Evolutionary conservation across 2,888 invertebrate species (phyloP).

Genomic region (Mythimna lalbum): DNA sequence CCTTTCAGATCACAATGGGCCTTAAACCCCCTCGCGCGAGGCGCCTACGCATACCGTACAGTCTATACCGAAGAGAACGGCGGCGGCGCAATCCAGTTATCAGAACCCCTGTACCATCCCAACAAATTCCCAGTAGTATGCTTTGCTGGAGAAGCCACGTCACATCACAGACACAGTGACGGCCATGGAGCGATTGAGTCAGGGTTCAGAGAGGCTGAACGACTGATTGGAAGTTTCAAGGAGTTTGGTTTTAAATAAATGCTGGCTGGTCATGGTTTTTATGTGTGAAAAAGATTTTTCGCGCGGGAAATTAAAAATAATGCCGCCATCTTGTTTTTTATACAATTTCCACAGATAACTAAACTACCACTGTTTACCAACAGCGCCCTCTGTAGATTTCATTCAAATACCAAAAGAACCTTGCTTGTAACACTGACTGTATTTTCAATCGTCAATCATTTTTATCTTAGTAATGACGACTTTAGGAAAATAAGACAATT

Average conservation of each 20-base stretch:
- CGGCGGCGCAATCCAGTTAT: conserved; percentile 89
- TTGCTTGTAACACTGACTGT: not conserved
- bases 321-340: not conserved
- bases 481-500: not conserved
- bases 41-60: conserved; percentile 92
- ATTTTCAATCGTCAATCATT: not conserved
- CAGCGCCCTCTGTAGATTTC: not conserved
- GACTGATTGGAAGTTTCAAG: conserved; percentile 84
- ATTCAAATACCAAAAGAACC: not conserved
- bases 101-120: conserved; percentile 86
- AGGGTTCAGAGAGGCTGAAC: conserved; percentile 93
- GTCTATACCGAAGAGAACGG: conserved; percentile 89
- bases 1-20: conserved; percentile 92
- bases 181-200: conserved; percentile 94
- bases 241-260: conserved; percentile 43
- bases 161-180: conserved; percentile 91
- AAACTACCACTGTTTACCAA: not conserved
- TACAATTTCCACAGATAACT: not conserved
- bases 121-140: conserved; percentile 87
- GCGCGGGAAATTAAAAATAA: not conserved
- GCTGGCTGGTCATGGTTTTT: not conserved
- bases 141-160: conserved; percentile 93
- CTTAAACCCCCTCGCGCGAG: conserved; percentile 90
- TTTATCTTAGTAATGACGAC: not conserved
- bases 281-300: not conserved